These are phyloP conservation scores for Brachionus rubens DNA, from an alignment of 1,140 invertebrate genomes.

Conservation along the genomic window DNA sequence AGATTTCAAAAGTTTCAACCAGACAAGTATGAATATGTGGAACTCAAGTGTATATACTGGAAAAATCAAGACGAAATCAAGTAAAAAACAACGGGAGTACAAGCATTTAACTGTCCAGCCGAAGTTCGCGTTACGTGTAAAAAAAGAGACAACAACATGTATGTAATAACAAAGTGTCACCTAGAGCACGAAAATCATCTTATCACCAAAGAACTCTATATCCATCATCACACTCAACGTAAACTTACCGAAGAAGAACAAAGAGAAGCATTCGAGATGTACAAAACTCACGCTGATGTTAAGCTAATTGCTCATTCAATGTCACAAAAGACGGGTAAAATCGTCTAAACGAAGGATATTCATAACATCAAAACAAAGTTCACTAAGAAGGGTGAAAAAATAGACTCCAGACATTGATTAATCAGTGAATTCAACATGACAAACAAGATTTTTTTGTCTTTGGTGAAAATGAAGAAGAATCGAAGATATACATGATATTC, in stretches of 20 bases:
- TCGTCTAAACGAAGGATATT: neutral
- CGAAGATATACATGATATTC: constrained; percentile 8
- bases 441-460: constrained; percentile 6
- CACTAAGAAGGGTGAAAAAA: neutral
- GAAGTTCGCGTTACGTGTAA: neutral
- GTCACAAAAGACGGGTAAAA: neutral
- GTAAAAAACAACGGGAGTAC: no score
- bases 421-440: neutral
- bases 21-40: no score
- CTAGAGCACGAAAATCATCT: neutral
- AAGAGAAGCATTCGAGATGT: constrained; percentile 3
- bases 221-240: neutral
- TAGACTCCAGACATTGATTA: neutral
- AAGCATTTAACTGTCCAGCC: neutral
- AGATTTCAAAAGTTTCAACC: no score
- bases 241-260: neutral
- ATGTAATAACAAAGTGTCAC: constrained; percentile 10
- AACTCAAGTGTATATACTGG: no score
- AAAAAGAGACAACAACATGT: neutral
- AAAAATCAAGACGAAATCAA: no score
- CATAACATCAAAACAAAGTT: constrained; percentile 6
- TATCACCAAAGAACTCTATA: neutral
- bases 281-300: neutral
- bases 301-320: neutral
- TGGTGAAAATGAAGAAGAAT: constrained; percentile 15